Conservation (phyloP, 2,888 invertebrate species). For the Drosophila colorata region DNA sequence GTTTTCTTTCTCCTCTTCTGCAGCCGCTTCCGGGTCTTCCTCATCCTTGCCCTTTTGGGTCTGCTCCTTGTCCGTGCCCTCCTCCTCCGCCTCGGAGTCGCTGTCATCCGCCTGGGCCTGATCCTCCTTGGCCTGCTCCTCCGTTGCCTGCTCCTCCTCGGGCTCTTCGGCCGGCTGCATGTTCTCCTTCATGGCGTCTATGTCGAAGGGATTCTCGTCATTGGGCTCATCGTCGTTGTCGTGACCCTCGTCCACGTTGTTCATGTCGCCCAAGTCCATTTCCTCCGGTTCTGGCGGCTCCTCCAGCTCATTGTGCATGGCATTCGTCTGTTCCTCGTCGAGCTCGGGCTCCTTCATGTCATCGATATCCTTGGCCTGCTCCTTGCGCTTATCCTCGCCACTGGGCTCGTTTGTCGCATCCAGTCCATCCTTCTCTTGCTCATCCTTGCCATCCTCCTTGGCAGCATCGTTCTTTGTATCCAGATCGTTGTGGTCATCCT, state of each 20-base stretch:
- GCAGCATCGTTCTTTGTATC: constrained; percentile 86
- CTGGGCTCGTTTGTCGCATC: constrained; percentile 83
- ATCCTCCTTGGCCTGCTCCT: constrained; percentile 86
- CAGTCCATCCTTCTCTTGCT: constrained; percentile 86
- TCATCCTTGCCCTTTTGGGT: constrained; percentile 82
- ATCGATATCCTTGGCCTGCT: constrained; percentile 90
- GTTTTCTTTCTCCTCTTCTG: constrained; percentile 86
- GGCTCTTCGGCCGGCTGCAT: constrained; percentile 83
- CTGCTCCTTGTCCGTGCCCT: constrained; percentile 70
- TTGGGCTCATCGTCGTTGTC: constrained; percentile 87
- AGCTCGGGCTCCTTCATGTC: constrained; percentile 93
- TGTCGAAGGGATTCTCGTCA: constrained; percentile 94
- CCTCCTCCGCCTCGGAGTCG: constrained; percentile 85
- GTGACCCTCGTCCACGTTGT: constrained; percentile 91
- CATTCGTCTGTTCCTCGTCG: constrained; percentile 92
- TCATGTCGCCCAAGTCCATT: constrained; percentile 94
- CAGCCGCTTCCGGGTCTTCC: constrained; percentile 84
- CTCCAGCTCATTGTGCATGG: constrained; percentile 92
- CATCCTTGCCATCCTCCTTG: constrained; percentile 86
- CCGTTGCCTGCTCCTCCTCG: constrained; percentile 83
- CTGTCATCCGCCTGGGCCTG: constrained; percentile 86
- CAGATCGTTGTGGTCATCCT: constrained; percentile 86
- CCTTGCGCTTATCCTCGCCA: constrained; percentile 81
- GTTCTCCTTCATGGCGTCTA: constrained; percentile 91
- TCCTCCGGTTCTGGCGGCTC: constrained; percentile 93